Percentiles rank a stretch among this genome's conserved stretches.
These are phyloP conservation scores for Gymnobelideus leadbeateri DNA, from an alignment of 2,113 vertebrate genomes.

Conservation along the genomic window DNA sequence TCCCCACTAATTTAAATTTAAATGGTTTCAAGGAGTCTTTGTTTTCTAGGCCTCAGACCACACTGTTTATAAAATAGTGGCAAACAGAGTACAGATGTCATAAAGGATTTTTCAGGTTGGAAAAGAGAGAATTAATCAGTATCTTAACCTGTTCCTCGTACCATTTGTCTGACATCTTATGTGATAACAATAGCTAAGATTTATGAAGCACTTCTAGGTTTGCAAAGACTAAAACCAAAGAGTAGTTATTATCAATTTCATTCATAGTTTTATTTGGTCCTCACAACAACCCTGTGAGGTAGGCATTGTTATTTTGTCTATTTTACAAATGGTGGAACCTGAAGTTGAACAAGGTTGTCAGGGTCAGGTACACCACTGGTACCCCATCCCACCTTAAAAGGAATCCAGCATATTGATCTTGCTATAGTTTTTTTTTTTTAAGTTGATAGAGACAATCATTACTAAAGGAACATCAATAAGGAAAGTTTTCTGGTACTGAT, in stretches of 20 bases:
- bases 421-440: not conserved
- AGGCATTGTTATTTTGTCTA: not conserved
- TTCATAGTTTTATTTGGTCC: not conserved
- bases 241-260: not conserved
- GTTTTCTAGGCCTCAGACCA: slow-evolving; percentile 3
- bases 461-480: not conserved
- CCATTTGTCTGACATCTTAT: slow-evolving; percentile 23
- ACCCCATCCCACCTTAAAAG: not conserved
- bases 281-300: not conserved
- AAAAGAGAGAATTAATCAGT: not conserved
- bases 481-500: not conserved
- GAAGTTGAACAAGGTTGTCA: not conserved
- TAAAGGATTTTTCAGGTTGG: slow-evolving; percentile 27
- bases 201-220: not conserved
- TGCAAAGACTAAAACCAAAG: not conserved
- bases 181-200: not conserved
- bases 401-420: not conserved
- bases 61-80: not conserved
- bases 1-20: slow-evolving; percentile 32
- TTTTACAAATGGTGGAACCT: not conserved
- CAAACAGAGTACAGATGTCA: not conserved
- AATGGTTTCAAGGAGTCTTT: not conserved
- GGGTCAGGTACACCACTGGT: not conserved
- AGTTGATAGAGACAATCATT: not conserved
- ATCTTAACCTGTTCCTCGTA: slow-evolving; percentile 23